Evolutionary conservation across 2,113 vertebrate species (phyloP).

Genomic region (Mastomys natalensis): DNA sequence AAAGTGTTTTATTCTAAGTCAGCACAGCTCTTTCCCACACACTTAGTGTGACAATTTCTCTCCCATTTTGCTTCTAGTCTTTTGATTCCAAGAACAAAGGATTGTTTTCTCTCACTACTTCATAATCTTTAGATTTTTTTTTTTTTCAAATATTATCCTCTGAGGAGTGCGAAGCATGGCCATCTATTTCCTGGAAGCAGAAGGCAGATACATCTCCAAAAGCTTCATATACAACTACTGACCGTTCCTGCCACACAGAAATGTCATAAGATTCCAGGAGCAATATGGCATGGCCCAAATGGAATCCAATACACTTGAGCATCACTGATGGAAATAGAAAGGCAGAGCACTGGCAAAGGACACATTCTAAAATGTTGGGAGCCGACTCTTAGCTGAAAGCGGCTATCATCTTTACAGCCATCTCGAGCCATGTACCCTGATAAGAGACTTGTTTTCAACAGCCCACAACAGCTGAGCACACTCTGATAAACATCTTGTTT

Average conservation of each 20-base stretch:
- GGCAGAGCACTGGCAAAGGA: background rate
- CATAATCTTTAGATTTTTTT: background rate
- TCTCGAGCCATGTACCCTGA: too few species aligned
- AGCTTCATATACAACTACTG: background rate
- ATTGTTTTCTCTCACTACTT: background rate
- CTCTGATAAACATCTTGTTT: too few species aligned
- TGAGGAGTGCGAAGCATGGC: background rate
- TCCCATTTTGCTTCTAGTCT: background rate
- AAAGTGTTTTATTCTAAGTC: background rate
- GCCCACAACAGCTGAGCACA: too few species aligned
- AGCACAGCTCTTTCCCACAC: background rate
- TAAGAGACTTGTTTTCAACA: too few species aligned
- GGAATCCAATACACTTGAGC: slow-evolving; percentile 6
- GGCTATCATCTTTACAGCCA: too few species aligned
- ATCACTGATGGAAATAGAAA: background rate
- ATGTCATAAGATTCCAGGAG: background rate
- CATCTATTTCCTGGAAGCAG: background rate
- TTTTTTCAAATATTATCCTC: background rate
- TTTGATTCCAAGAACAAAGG: background rate
- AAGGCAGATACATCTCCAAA: slow-evolving; percentile 6
- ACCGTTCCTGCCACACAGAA: background rate
- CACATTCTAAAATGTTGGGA: background rate
- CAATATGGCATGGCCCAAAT: background rate
- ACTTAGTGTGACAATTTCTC: background rate
- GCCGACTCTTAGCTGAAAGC: too few species aligned